Evolutionary conservation across 2,797 vertebrate species (phyloP), one percentile per base, ranked within the genome.

Genomic region (Chaunax sp.): DNA sequence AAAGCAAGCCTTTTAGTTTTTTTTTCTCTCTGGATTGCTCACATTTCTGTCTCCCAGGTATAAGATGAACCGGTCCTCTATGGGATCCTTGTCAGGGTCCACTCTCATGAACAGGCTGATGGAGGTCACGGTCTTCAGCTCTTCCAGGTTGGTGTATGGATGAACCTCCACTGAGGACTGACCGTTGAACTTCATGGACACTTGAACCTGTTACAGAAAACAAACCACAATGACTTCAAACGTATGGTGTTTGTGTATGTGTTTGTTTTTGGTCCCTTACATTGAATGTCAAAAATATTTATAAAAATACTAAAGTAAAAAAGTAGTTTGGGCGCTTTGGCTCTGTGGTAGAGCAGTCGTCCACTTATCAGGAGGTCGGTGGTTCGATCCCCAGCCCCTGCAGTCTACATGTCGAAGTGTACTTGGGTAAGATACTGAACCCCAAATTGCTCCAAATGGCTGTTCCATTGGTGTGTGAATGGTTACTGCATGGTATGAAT

Each of bases 101-200:
- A 96, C 94, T 69, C 94, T 95, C 69, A 99, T 93, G 64, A 96
- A 99, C 80, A 99, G 82, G 74, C 96, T 98, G 86, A 99, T 96
- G 65, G 97, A 96, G 0, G 97, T 97, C 84, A 96, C 95, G 3
- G 96, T 93, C 85, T 97, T 98, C 72, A 99, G 88, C 46, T 98
- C 96, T 18, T 97, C 96, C 66, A 96, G 28, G 4, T 92, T 95
- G 61, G 92, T 84, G 85, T 94, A 96, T 41, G 96, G 94, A 66
- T 96, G 94, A 63, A 99, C 93, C 89, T 98, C 95, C 33, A 99
- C 96, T 0, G 95, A 94, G 3, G 98, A 97, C 60, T 95, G 94
- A 14, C 98, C 97, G 30, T 95, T 94, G 85, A 99, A 99, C 89
- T 93, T 97, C 97, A 99, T 98, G 22, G 98, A 99, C 53, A 99